Evolutionary conservation across 2,113 vertebrate genomes (phyloP).

Genomic region (Vombatus ursinus): DNA sequence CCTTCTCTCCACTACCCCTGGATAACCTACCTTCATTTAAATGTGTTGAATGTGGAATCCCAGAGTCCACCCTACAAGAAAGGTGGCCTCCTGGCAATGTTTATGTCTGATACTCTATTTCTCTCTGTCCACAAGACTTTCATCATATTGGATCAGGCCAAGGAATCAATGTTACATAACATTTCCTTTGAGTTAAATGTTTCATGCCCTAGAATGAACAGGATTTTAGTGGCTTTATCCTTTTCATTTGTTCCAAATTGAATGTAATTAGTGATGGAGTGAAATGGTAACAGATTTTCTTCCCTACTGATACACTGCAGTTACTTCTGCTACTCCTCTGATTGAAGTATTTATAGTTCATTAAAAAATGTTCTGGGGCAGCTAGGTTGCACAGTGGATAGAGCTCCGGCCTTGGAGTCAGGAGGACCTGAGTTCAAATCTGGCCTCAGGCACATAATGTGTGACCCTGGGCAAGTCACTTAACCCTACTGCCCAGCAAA

Average conservation of each 20-base stretch:
- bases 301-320: not conserved
- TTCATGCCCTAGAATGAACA: not conserved
- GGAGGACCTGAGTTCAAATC: too few species aligned
- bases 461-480: too few species aligned
- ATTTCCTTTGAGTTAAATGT: constrained; percentile 49
- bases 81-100: not conserved
- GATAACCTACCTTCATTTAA: not conserved
- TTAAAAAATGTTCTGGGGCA: not conserved
- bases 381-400: too few species aligned
- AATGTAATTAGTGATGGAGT: constrained; percentile 29
- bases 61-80: constrained; percentile 44
- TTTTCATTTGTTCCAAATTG: constrained; percentile 28
- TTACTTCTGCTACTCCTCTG: constrained; percentile 32
- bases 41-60: not conserved
- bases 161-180: constrained; percentile 24
- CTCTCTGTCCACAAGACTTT: constrained; percentile 48
- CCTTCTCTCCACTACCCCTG: not conserved
- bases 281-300: constrained; percentile 47
- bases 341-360: constrained; percentile 41
- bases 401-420: too few species aligned
- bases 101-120: constrained; percentile 43
- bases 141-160: constrained; percentile 21
- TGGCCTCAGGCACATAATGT: too few species aligned
- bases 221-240: not conserved
- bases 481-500: too few species aligned